Evolutionary conservation across 2,113 vertebrate genomes (phyloP), one percentile per base, ranked within the genome.

Genomic region (Sitta europaea): DNA sequence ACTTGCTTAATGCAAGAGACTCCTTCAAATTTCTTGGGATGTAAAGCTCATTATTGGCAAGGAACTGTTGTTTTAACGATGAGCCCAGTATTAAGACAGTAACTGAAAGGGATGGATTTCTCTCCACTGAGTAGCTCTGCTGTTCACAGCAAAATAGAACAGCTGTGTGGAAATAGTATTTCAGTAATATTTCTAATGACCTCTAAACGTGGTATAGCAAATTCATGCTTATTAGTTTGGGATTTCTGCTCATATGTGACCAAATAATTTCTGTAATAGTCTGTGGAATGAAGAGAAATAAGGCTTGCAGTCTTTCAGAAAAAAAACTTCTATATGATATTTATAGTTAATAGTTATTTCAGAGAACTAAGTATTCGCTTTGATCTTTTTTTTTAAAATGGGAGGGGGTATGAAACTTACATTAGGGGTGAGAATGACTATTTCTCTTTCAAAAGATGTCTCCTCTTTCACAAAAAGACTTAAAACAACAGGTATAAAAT

Each of bases 271-370:
- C 22, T 78, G 33, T 63, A 51, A 23, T 21, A 23, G 9, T 71
- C 21, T 68, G 4, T 55, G 18, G 11, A 58, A 8, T 12, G 3
- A 70, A 47, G 19, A 54, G 14, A 54, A 81, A 50, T 15, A 23
- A 67, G 10, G 12, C 35, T 80, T 86, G 27, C 27, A 31, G 22
- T 20, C 19, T 86, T 79, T 51, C 17, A 53, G 29, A 42, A 53
- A 48, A 53, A 48, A 86, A 71, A 21, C 0, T 36, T 20, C 15
- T 58, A 0, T 13, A 11, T 58, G 14, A 35, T 36, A 42, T 19
- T 48, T 76, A 5, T 63, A 6, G 7, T 12, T 3, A 24, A 6
- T 24, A 45, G 16, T 55, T 90, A 66, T 21, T 79, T 79, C 11
- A 47, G 50, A 62, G 14, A 84, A 29, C 29, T 62, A 15, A 7